A percentile compares a stretch with the other conserved stretches of the same genome.
Conservation (phyloP, 2,797 vertebrate species). For the Sebastes flavidus region DNA sequence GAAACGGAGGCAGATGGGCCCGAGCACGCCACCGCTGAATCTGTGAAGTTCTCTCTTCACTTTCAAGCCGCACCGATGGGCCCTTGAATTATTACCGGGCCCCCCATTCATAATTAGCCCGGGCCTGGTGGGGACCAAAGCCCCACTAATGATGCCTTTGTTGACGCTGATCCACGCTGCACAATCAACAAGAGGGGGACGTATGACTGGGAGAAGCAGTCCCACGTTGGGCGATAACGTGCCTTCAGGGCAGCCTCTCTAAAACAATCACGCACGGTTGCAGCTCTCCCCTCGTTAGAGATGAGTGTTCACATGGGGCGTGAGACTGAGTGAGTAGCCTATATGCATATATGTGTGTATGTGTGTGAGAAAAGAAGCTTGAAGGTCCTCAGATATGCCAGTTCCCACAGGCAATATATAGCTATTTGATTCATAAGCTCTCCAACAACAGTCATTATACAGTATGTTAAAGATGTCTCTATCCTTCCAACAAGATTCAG, state of each 20-base stretch:
- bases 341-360: slow-evolving; percentile 11
- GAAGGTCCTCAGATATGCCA: slow-evolving; percentile 67
- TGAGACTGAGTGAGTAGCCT: slow-evolving; percentile 57
- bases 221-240: slow-evolving; percentile 79
- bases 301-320: slow-evolving; percentile 82
- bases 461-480: slow-evolving; percentile 21
- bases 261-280: slow-evolving; percentile 85
- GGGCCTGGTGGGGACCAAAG: slow-evolving; percentile 83
- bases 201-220: slow-evolving; percentile 77
- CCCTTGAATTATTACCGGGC: slow-evolving; percentile 84
- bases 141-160: slow-evolving; percentile 86
- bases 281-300: slow-evolving; percentile 84
- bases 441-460: slow-evolving; percentile 12
- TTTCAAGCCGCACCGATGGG: slow-evolving; percentile 80
- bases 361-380: slow-evolving; percentile 46
- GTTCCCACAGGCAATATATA: slow-evolving; percentile 73
- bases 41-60: slow-evolving; percentile 79
- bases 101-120: slow-evolving; percentile 86
- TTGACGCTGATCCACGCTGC: slow-evolving; percentile 81
- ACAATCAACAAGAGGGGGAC: slow-evolving; percentile 83
- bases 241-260: slow-evolving; percentile 85
- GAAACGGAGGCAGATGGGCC: slow-evolving; percentile 80
- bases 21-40: slow-evolving; percentile 66
- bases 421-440: slow-evolving; percentile 60
- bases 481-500: slow-evolving; percentile 9